Percentiles rank a stretch among this genome's conserved stretches.
Conservation (phyloP, 2,797 vertebrate genomes). For the Enteromius anoplus region DNA sequence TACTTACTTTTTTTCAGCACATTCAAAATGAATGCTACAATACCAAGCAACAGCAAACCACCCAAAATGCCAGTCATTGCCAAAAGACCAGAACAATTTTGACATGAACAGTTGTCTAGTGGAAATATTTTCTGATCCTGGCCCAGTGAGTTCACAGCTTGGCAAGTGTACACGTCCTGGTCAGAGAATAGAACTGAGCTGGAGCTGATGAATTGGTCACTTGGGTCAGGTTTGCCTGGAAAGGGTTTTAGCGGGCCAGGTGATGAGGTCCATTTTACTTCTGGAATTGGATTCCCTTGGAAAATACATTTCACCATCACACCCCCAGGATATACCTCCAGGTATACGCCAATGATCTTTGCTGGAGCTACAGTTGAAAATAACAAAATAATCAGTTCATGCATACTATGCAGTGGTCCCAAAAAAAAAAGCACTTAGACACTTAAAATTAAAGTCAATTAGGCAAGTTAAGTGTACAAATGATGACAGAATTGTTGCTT, state of each 20-base stretch:
- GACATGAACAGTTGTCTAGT: too few species aligned
- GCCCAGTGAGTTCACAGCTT: constrained; percentile 41
- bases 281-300: constrained; percentile 41
- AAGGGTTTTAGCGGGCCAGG: not conserved
- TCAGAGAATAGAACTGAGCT: constrained; percentile 13
- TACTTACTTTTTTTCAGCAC: not conserved
- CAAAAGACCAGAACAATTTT: not conserved
- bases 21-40: not conserved
- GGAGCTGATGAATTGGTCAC: not conserved
- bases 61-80: not conserved
- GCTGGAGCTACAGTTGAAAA: constrained; percentile 31
- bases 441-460: not conserved
- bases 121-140: constrained; percentile 24
- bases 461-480: too few species aligned
- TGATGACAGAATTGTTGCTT: too few species aligned
- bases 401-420: not conserved
- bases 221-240: not conserved
- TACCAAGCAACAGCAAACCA: constrained; percentile 2
- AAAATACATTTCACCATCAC: constrained; percentile 36
- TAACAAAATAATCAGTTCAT: not conserved
- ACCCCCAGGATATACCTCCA: not conserved
- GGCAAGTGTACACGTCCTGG: constrained; percentile 36
- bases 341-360: constrained; percentile 35
- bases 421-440: not conserved
- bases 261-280: constrained; percentile 37